Percentiles rank a stretch among this genome's conserved stretches.
Evolutionary conservation across 2,113 vertebrate species (phyloP).

Genomic region (Larimichthys polyactis): DNA sequence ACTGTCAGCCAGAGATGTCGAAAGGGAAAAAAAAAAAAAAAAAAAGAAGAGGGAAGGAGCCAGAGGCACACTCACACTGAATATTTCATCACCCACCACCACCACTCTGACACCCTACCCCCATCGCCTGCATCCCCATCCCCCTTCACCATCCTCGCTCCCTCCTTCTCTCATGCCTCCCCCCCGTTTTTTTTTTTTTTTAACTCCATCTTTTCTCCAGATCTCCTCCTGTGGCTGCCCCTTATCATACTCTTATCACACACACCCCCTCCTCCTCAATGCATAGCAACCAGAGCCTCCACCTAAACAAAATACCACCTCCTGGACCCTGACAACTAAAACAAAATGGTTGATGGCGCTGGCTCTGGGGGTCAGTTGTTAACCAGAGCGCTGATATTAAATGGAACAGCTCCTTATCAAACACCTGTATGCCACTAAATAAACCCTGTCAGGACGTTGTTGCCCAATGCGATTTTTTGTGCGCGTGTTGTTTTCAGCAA

Average conservation of each 20-base stretch:
- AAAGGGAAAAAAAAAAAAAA: constrained; percentile 41
- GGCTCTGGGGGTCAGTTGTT: constrained; percentile 45
- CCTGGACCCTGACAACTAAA: constrained; percentile 50
- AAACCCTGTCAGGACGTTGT: constrained; percentile 2
- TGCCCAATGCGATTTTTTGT: neutral
- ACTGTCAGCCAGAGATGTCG: constrained; percentile 83
- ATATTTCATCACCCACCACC: constrained; percentile 86
- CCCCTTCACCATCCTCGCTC: constrained; percentile 60
- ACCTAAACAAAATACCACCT: constrained; percentile 70
- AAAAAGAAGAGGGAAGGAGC: constrained; percentile 67
- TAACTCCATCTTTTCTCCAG: constrained; percentile 34
- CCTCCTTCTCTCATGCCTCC: constrained; percentile 60
- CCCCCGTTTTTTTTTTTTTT: constrained; percentile 4
- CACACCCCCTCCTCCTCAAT: constrained; percentile 59
- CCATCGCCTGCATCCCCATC: constrained; percentile 69
- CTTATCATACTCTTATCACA: constrained; percentile 68
- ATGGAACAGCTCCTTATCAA: constrained; percentile 18
- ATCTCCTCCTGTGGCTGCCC: constrained; percentile 55
- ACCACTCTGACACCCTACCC: constrained; percentile 77
- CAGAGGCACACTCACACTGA: constrained; percentile 85
- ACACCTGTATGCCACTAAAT: constrained; percentile 10
- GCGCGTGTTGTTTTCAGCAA: constrained; percentile 21
- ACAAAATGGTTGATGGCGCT: constrained; percentile 56
- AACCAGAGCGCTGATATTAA: constrained; percentile 11
- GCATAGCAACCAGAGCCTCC: constrained; percentile 75